Percentiles rank a stretch among this genome's conserved stretches.
Evolutionary conservation across 1,140 invertebrate species (phyloP).

Genomic region (Melipona quadrifasciata): DNA sequence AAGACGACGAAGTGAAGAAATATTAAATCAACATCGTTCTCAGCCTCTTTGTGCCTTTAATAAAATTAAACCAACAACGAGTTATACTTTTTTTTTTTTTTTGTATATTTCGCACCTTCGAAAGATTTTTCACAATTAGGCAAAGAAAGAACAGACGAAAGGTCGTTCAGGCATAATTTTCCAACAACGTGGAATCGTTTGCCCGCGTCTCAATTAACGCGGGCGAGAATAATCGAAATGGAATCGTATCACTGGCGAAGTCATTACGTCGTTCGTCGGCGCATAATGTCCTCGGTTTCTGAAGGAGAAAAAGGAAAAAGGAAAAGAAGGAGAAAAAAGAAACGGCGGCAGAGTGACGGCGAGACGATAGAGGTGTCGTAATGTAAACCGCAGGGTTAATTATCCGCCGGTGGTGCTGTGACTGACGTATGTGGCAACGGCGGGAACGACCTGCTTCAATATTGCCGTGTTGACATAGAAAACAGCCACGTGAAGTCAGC

Average conservation of each 20-base stretch:
- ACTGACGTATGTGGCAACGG: slow-evolving; percentile 36
- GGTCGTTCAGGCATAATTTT: background rate
- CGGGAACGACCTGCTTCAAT: slow-evolving; percentile 23
- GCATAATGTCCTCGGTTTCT: background rate
- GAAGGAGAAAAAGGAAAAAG: background rate
- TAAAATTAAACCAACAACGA: too few relatives aligned
- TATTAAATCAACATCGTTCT: too few relatives aligned
- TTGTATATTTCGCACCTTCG: too few relatives aligned
- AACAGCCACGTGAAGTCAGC: slow-evolving; percentile 36
- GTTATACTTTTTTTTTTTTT: too few relatives aligned
- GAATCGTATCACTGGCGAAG: too few relatives aligned
- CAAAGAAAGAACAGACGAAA: background rate
- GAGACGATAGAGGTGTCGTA: slow-evolving; percentile 9
- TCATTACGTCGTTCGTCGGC: background rate
- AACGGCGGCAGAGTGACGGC: background rate
- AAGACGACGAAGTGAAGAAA: too few relatives aligned
- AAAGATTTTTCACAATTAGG: too few relatives aligned
- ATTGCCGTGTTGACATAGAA: slow-evolving; percentile 48
- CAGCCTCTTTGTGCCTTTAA: too few relatives aligned
- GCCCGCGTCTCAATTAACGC: background rate
- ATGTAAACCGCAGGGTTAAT: slow-evolving; percentile 39
- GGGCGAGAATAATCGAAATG: background rate
- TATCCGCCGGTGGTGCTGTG: slow-evolving; percentile 6
- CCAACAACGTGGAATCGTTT: background rate
- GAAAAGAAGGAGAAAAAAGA: background rate